A percentile compares a stretch with the other conserved stretches of the same genome.
phyloP scores from a whole-genome alignment of 1,140 invertebrate genomes.

The Ooceraea biroi region DNA sequence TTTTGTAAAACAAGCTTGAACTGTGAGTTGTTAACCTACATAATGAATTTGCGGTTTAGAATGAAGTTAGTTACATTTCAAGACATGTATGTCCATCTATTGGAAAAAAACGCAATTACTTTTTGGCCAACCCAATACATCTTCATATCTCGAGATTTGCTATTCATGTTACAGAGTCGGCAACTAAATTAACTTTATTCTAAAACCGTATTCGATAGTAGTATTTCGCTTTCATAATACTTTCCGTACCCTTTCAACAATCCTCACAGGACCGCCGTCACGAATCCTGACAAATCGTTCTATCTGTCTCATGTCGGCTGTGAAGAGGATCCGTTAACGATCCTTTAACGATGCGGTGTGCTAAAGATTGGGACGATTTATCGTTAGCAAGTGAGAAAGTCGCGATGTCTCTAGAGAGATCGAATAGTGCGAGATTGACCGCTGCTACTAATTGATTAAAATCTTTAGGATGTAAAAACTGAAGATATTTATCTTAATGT shows the following conservation, averaged over 20 bases:
- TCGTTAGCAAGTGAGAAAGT: slow-evolving; percentile 39
- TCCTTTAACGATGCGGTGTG: slow-evolving; percentile 69
- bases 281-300: slow-evolving; percentile 70
- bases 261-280: slow-evolving; percentile 56
- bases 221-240: slow-evolving; percentile 34
- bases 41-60: too few species aligned
- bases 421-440: slow-evolving; percentile 23
- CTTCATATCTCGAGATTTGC: neutral
- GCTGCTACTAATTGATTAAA: slow-evolving; percentile 44
- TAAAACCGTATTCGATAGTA: neutral
- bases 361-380: slow-evolving; percentile 56
- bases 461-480: slow-evolving; percentile 23
- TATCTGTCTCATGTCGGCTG: slow-evolving; percentile 49
- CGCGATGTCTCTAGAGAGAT: slow-evolving; percentile 23
- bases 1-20: too few species aligned
- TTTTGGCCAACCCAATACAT: too few species aligned
- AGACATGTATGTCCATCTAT: too few species aligned
- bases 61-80: too few species aligned
- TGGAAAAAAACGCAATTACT: too few species aligned
- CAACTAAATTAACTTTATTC: slow-evolving; percentile 27
- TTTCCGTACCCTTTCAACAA: slow-evolving; percentile 55
- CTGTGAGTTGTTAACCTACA: too few species aligned
- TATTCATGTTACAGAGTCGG: neutral
- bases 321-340: slow-evolving; percentile 67
- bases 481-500: neutral